Evolutionary conservation across 2,888 invertebrate species (phyloP).

Genomic region (Sinohyriopsis cumingii): DNA sequence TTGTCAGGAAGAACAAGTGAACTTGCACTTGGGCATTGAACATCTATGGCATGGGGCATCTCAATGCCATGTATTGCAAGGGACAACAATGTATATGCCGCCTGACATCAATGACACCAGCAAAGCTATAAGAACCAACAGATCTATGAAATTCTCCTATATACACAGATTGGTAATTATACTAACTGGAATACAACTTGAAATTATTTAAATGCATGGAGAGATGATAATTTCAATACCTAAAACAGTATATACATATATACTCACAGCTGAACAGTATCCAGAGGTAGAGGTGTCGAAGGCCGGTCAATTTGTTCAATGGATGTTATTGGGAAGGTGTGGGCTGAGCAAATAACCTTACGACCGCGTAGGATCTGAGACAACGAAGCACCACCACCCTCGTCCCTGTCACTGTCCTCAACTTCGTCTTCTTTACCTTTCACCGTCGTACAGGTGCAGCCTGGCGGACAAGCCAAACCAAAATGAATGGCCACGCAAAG

Average conservation of each 20-base stretch:
- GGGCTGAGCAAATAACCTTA: conserved; percentile 51
- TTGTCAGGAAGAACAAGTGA: no score
- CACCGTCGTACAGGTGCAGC: conserved; percentile 34
- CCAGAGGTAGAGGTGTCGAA: conserved; percentile 31
- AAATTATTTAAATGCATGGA: no score
- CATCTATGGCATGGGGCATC: no score
- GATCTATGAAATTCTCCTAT: no score
- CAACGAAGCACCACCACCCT: conserved; percentile 9
- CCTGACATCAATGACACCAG: no score
- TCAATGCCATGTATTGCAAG: no score
- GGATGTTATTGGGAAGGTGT: conserved; percentile 42
- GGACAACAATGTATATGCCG: no score
- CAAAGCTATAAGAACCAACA: no score
- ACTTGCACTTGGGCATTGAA: no score
- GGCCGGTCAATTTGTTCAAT: conserved; percentile 37
- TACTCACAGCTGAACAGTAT: conserved; percentile 58
- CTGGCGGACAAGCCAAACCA: conserved; percentile 20
- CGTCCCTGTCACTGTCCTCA: conserved; percentile 7
- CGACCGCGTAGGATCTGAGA: conserved; percentile 31
- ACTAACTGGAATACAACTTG: no score
- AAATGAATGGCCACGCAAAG: conserved; percentile 10
- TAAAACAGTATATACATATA: background rate
- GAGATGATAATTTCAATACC: no score
- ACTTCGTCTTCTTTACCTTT: conserved; percentile 21
- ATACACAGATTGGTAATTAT: no score